Percentiles rank a stretch among this genome's conserved stretches.
Conservation (phyloP, 2,888 invertebrate species). For the Philereme vetulata region DNA sequence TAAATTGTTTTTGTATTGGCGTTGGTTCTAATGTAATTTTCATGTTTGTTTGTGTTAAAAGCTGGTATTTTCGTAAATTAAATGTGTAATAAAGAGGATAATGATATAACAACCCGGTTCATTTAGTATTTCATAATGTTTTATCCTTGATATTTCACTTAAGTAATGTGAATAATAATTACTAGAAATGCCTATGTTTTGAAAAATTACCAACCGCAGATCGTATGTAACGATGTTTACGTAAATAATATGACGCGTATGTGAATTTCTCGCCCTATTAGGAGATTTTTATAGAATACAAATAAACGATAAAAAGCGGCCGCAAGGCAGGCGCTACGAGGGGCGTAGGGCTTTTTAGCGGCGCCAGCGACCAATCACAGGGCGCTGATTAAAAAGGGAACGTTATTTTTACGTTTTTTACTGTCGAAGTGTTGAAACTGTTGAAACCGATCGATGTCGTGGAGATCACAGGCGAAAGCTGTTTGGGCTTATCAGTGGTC, state of each 20-base stretch:
- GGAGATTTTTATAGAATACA: constrained; percentile 47
- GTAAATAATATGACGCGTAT: neutral
- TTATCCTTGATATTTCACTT: constrained; percentile 8
- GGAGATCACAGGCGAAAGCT: too few relatives aligned
- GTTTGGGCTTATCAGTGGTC: too few relatives aligned
- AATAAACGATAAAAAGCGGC: constrained; percentile 52
- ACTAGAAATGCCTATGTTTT: neutral
- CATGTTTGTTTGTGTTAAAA: constrained; percentile 59
- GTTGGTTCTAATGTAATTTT: constrained; percentile 62
- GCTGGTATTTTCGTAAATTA: constrained; percentile 26
- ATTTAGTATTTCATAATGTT: constrained; percentile 4
- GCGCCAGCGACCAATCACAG: constrained; percentile 61
- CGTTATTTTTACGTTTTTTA: neutral
- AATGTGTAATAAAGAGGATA: constrained; percentile 11
- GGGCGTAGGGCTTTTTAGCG: constrained; percentile 72
- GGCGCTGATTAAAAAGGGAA: constrained; percentile 62
- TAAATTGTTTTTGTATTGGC: constrained; percentile 67
- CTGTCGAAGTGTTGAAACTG: too few relatives aligned
- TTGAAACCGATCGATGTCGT: too few relatives aligned
- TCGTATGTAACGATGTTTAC: neutral
- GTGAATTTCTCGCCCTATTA: constrained; percentile 11
- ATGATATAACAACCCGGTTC: constrained; percentile 9
- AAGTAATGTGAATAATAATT: neutral
- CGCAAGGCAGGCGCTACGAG: constrained; percentile 53
- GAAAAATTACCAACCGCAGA: neutral